Evolutionary conservation across 53 echinoderm and acorn worm genomes (phyloP).

Genomic region (Actinopyga echinites): DNA sequence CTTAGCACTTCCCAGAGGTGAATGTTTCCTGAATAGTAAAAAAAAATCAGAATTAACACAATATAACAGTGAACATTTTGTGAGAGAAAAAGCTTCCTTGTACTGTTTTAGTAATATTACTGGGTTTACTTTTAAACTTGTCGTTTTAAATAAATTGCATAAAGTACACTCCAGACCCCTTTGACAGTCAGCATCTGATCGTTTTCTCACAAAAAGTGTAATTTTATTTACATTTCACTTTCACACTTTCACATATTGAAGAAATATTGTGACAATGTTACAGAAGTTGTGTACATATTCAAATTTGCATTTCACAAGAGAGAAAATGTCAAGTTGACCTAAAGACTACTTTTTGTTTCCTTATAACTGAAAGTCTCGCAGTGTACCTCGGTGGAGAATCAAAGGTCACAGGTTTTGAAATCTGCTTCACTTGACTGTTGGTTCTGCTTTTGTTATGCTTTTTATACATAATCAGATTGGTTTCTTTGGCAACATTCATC

Average conservation of each 20-base stretch:
- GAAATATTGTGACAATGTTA: neutral
- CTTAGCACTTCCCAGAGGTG: constrained; percentile 11
- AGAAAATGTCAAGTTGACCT: no score
- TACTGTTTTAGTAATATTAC: no score
- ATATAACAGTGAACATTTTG: neutral
- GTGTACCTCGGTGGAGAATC: constrained; percentile 12
- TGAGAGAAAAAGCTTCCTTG: neutral
- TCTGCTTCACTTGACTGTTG: neutral
- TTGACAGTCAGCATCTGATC: no score
- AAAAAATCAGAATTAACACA: neutral
- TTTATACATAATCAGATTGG: constrained; percentile 84
- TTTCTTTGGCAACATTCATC: constrained; percentile 99
- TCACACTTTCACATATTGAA: neutral
- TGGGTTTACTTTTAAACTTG: no score
- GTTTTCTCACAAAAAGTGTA: no score
- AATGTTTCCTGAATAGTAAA: constrained; percentile 25
- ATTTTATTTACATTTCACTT: no score
- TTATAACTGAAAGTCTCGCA: no score
- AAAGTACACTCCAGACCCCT: no score
- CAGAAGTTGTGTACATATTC: neutral
- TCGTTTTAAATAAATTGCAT: no score
- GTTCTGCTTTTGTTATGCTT: constrained; percentile 70
- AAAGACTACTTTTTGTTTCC: no score
- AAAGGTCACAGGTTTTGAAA: constrained; percentile 23
- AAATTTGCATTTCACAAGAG: no score